Evolutionary conservation across 2,797 vertebrate species (phyloP).

Genomic region (Manis javanica): DNA sequence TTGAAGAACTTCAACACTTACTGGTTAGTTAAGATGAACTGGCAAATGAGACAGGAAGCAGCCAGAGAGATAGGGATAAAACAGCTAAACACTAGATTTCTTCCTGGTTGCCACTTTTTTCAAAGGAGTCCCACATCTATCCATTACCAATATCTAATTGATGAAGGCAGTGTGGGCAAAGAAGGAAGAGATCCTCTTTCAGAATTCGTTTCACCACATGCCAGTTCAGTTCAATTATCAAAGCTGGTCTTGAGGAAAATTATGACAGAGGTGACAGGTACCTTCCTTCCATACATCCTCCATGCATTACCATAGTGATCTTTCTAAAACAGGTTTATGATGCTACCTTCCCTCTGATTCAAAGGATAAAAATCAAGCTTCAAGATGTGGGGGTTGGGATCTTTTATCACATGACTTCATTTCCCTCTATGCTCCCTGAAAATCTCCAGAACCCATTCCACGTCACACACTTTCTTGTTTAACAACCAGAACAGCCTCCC

Average conservation of each 20-base stretch:
- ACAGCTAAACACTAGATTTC: not conserved
- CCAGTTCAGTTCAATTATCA: not conserved
- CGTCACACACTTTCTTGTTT: not conserved
- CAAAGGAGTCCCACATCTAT: not conserved
- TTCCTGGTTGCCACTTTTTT: not conserved
- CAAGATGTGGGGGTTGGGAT: not conserved
- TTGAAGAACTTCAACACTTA: not conserved
- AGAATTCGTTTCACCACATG: not conserved
- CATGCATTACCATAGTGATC: not conserved
- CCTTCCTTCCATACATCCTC: not conserved
- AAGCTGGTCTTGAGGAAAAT: not conserved
- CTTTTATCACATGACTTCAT: not conserved
- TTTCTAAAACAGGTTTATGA: not conserved
- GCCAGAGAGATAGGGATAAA: not conserved
- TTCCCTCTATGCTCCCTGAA: not conserved
- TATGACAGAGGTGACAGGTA: not conserved
- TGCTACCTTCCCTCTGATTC: not conserved
- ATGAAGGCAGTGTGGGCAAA: not conserved
- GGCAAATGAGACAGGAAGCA: not conserved
- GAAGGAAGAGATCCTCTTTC: not conserved
- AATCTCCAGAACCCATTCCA: not conserved
- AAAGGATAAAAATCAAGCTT: not conserved
- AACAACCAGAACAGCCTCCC: not conserved
- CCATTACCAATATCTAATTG: not conserved
- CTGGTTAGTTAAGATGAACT: not conserved